A percentile compares a stretch with the other conserved stretches of the same genome.
Evolutionary conservation across 2,113 vertebrate species (phyloP).

Genomic region (Lanius ludovicianus): DNA sequence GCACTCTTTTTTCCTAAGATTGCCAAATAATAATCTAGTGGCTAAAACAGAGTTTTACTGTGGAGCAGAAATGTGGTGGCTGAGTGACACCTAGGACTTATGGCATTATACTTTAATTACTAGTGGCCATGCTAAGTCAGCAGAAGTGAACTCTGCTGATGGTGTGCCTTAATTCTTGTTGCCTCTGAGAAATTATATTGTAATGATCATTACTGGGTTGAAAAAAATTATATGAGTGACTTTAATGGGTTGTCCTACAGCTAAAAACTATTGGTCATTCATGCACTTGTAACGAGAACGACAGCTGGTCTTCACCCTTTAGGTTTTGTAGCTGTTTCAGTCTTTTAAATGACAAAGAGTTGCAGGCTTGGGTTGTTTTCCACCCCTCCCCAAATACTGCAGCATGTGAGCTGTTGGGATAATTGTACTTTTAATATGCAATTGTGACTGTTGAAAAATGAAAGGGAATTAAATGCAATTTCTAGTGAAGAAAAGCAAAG

Average conservation of each 20-base stretch:
- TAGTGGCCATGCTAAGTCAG: background rate
- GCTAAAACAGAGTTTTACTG: background rate
- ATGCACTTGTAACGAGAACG: background rate
- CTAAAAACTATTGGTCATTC: background rate
- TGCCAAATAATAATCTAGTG: background rate
- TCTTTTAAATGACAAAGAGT: background rate
- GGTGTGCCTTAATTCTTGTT: background rate
- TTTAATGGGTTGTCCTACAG: background rate
- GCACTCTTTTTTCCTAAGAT: background rate
- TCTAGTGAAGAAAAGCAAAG: background rate
- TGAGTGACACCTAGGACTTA: background rate
- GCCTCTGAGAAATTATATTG: background rate
- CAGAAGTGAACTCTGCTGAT: background rate
- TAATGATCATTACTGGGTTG: background rate
- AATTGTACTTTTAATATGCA: background rate
- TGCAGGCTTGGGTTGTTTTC: background rate
- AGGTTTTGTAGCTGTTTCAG: background rate
- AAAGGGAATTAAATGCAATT: background rate
- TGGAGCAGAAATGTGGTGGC: background rate
- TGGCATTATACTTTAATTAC: background rate
- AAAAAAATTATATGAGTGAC: background rate
- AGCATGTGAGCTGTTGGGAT: background rate
- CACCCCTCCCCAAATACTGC: rapidly evolving
- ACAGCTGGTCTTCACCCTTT: background rate
- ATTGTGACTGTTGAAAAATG: background rate